Evolutionary conservation across 2,113 vertebrate species (phyloP).

Genomic region (Dipodomys stephensi): DNA sequence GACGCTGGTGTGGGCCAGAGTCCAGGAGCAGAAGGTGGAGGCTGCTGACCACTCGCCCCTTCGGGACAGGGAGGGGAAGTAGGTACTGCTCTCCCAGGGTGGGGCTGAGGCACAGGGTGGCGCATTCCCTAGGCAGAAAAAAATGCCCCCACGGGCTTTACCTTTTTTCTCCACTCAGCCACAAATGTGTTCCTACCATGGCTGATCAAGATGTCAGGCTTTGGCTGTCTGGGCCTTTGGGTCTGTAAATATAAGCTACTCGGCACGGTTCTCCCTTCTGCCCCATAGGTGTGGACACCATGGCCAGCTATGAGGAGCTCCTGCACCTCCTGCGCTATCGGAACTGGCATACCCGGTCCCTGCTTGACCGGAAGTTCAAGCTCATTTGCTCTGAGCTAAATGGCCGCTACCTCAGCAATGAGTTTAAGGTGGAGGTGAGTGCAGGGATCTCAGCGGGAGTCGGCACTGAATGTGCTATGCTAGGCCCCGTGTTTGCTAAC

Average conservation of each 20-base stretch:
- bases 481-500: background rate
- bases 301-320: constrained; percentile 96
- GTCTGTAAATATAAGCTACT: background rate
- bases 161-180: rapidly evolving
- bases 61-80: background rate
- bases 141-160: rapidly evolving
- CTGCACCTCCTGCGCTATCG: constrained; percentile 95
- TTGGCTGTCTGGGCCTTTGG: background rate
- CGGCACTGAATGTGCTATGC: too few relatives aligned
- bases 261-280: rapidly evolving
- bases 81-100: rapidly evolving
- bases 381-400: constrained; percentile 97
- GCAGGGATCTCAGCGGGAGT: rapidly evolving
- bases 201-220: rapidly evolving
- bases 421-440: constrained; percentile 97
- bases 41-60: background rate
- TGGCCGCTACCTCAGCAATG: constrained; percentile 97
- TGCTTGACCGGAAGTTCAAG: constrained; percentile 98
- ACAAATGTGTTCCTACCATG: rapidly evolving
- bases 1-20: background rate
- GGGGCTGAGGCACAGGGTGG: rapidly evolving
- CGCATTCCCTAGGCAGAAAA: background rate
- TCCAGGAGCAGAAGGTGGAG: background rate
- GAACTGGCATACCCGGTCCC: constrained; percentile 93
- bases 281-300: constrained; percentile 93